These are phyloP conservation scores for Platerodrilus igneus DNA, from an alignment of 2,888 invertebrate species.

Conservation along the genomic window DNA sequence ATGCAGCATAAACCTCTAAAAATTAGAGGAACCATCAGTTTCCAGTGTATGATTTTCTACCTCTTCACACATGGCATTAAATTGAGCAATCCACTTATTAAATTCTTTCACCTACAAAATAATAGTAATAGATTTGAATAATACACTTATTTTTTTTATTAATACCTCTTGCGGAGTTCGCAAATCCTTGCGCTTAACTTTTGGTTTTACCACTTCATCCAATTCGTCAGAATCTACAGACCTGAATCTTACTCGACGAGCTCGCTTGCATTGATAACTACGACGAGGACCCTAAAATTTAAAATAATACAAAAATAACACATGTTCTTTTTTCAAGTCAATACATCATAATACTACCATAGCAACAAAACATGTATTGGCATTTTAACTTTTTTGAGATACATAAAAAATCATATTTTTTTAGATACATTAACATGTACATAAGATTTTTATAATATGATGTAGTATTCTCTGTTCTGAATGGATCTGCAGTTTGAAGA, in stretches of 20 bases:
- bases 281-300: slow-evolving; percentile 15
- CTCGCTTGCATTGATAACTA: slow-evolving; percentile 17
- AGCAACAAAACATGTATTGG: too few relatives aligned
- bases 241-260: slow-evolving; percentile 14
- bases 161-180: slow-evolving; percentile 28
- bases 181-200: slow-evolving; percentile 24
- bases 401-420: too few relatives aligned
- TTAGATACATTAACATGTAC: too few relatives aligned
- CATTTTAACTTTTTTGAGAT: too few relatives aligned
- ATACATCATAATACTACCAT: not conserved
- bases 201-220: slow-evolving; percentile 14
- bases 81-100: slow-evolving; percentile 53
- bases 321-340: not conserved
- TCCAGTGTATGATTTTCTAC: slow-evolving; percentile 51
- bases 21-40: too few relatives aligned
- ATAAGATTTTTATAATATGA: too few relatives aligned
- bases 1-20: too few relatives aligned
- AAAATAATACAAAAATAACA: slow-evolving; percentile 2
- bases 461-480: too few relatives aligned
- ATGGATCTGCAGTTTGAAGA: too few relatives aligned
- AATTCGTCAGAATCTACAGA: slow-evolving; percentile 12
- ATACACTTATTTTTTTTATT: not conserved
- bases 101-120: slow-evolving; percentile 52
- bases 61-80: slow-evolving; percentile 58
- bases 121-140: slow-evolving; percentile 13